These are phyloP conservation scores for Drosophila busckii DNA, from an alignment of 1,140 invertebrate genomes.

Conservation along the genomic window DNA sequence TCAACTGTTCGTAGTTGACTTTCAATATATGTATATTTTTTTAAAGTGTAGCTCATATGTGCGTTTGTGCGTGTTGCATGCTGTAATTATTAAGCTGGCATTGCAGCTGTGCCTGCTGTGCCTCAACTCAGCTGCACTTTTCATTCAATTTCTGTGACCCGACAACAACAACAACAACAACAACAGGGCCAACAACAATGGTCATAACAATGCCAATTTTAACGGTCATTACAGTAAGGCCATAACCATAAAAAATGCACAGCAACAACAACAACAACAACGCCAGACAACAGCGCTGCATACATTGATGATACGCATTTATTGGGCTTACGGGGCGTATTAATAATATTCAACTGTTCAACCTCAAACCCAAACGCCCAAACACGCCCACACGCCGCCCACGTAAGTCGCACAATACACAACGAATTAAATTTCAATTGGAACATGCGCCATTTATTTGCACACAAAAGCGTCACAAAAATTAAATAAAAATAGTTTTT, in stretches of 20 bases:
- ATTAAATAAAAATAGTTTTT: background rate
- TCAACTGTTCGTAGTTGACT: background rate
- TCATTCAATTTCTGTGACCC: conserved; percentile 47
- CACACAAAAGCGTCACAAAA: background rate
- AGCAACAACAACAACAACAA: conserved; percentile 24
- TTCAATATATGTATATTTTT: background rate
- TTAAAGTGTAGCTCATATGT: background rate
- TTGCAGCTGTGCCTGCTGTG: conserved; percentile 37
- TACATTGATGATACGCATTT: conserved; percentile 53
- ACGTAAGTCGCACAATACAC: conserved; percentile 47
- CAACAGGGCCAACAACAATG: conserved; percentile 19
- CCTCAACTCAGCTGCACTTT: conserved; percentile 30
- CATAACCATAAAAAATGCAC: conserved; percentile 69
- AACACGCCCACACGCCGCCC: conserved; percentile 17
- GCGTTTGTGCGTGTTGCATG: conserved; percentile 7
- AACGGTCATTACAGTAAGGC: conserved; percentile 67
- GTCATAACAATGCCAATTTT: conserved; percentile 74
- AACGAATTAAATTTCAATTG: conserved; percentile 71
- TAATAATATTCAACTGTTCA: conserved; percentile 63
- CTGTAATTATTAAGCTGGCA: conserved; percentile 70
- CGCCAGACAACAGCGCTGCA: conserved; percentile 1
- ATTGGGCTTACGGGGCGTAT: conserved; percentile 70
- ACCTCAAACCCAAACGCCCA: conserved; percentile 6
- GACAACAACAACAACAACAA: conserved; percentile 7
- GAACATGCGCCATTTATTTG: conserved; percentile 3